Conservation (phyloP, 2,113 vertebrate genomes). For the Zingel zingel region DNA sequence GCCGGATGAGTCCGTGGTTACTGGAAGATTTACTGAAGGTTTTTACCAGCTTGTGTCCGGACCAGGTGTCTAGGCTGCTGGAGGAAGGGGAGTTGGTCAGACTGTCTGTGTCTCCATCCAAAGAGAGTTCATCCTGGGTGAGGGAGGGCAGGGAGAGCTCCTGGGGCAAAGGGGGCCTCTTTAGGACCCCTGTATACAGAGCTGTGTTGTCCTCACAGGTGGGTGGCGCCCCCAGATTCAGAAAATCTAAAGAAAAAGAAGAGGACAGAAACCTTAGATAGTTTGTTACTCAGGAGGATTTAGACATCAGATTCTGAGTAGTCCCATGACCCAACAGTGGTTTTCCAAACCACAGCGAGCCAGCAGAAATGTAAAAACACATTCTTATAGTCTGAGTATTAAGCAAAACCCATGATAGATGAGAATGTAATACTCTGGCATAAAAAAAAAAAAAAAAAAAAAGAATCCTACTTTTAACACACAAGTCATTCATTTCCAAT, state of each 20-base stretch:
- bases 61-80: constrained; percentile 92
- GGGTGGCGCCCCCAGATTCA: constrained; percentile 85
- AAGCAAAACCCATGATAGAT: constrained; percentile 14
- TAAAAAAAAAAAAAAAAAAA: background rate
- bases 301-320: constrained; percentile 20
- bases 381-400: constrained; percentile 43
- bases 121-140: constrained; percentile 85
- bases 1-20: constrained; percentile 92
- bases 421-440: background rate
- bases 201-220: constrained; percentile 89
- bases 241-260: constrained; percentile 77
- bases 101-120: constrained; percentile 89
- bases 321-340: constrained; percentile 42
- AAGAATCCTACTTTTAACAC: background rate
- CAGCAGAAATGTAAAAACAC: constrained; percentile 28
- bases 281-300: constrained; percentile 16
- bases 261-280: background rate
- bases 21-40: constrained; percentile 91
- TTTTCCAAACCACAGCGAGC: constrained; percentile 23
- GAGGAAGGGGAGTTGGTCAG: constrained; percentile 92
- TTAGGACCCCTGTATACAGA: constrained; percentile 94
- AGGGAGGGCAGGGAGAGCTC: constrained; percentile 86
- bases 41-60: constrained; percentile 93
- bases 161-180: constrained; percentile 89
- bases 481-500: background rate